phyloP scores from a whole-genome alignment of 2,888 invertebrate genomes.

The Helicoverpa assulta region DNA sequence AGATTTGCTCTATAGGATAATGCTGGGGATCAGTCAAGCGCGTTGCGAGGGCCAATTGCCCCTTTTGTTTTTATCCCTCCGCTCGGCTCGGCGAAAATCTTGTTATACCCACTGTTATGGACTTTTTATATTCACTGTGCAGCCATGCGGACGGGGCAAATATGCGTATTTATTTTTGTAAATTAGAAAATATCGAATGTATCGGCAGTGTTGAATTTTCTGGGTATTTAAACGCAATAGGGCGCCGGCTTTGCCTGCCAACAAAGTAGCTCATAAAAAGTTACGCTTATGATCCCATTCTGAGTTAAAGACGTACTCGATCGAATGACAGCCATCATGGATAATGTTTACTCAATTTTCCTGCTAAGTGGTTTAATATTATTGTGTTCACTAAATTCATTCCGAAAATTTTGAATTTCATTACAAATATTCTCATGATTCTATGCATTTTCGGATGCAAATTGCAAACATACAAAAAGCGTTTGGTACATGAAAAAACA shows the following conservation, averaged over 20 bases:
- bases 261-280: constrained; percentile 46
- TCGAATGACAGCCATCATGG: constrained; percentile 34
- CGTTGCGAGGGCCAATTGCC: constrained; percentile 76
- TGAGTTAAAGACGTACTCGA: constrained; percentile 38
- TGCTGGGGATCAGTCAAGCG: constrained; percentile 78
- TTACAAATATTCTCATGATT: no score
- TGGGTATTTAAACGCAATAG: constrained; percentile 29
- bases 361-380: constrained; percentile 24
- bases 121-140: constrained; percentile 74
- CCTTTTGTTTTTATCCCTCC: constrained; percentile 78
- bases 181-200: constrained; percentile 39
- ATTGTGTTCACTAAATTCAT: background rate
- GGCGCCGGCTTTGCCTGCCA: constrained; percentile 30
- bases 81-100: constrained; percentile 74
- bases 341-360: constrained; percentile 34
- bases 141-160: constrained; percentile 43
- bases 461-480: no score
- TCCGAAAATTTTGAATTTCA: no score
- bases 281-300: constrained; percentile 41
- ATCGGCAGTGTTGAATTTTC: constrained; percentile 18
- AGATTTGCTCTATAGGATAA: constrained; percentile 75
- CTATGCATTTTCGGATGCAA: no score
- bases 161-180: constrained; percentile 34
- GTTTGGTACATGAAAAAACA: constrained; percentile 2
- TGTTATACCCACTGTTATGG: constrained; percentile 71